These are phyloP conservation scores for Enteromius afrohamiltoni DNA, from an alignment of 2,797 vertebrate species.

Conservation along the genomic window DNA sequence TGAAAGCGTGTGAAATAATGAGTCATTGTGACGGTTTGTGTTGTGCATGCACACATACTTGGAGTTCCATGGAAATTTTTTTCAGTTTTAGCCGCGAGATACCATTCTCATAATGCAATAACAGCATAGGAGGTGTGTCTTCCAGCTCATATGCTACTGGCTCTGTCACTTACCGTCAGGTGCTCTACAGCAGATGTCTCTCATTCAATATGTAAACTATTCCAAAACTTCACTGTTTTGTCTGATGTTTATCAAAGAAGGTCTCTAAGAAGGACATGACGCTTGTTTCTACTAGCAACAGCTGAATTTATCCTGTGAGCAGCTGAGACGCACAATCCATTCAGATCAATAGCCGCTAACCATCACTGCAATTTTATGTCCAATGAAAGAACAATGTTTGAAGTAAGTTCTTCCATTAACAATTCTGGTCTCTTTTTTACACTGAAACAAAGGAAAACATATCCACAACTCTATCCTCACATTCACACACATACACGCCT, in stretches of 20 bases:
- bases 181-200: neutral
- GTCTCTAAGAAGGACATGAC: slow-evolving; percentile 5
- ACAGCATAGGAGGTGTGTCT: neutral
- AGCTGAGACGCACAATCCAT: neutral
- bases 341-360: slow-evolving; percentile 9
- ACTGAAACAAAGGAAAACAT: neutral
- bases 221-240: slow-evolving; percentile 48
- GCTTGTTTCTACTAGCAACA: slow-evolving; percentile 15
- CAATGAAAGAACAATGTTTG: neutral
- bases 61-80: slow-evolving; percentile 33
- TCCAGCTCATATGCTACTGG: neutral
- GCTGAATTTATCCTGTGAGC: slow-evolving; percentile 31
- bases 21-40: slow-evolving; percentile 26
- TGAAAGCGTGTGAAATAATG: slow-evolving; percentile 18
- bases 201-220: slow-evolving; percentile 60
- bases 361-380: neutral
- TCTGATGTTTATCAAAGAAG: slow-evolving; percentile 30
- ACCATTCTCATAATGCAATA: slow-evolving; percentile 23
- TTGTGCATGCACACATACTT: slow-evolving; percentile 42
- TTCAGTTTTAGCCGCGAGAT: slow-evolving; percentile 13
- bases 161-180: neutral
- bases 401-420: neutral
- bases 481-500: neutral
- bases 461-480: too few species aligned
- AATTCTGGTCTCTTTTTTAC: neutral